Conservation (phyloP, 2,797 vertebrate genomes). For the Myiotriccus ornatus region DNA sequence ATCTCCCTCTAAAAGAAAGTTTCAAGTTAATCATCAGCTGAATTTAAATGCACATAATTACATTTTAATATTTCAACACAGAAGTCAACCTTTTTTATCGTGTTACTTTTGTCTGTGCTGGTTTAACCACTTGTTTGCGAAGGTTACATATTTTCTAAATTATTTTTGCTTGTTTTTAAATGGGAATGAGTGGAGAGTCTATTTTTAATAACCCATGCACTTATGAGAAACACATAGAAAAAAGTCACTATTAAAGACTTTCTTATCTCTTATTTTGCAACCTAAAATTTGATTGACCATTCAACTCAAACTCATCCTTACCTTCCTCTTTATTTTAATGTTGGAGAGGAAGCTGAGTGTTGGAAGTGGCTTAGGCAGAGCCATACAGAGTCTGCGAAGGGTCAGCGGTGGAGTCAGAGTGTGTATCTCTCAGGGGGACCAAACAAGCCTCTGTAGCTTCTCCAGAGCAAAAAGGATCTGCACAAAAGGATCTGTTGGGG, state of each 20-base stretch:
- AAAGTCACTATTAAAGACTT: background rate
- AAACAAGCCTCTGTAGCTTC: background rate
- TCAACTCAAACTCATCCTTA: background rate
- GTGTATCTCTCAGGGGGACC: fast-evolving
- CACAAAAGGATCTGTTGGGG: background rate
- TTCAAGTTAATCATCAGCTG: background rate
- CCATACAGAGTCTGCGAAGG: background rate
- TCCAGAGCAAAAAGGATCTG: background rate
- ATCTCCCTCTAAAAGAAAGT: background rate
- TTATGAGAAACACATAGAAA: background rate
- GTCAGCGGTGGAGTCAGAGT: background rate
- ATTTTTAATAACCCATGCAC: background rate
- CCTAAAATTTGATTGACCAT: background rate
- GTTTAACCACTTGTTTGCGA: background rate
- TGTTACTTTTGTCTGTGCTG: background rate
- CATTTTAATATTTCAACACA: background rate
- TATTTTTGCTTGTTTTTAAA: background rate
- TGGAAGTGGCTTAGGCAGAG: background rate
- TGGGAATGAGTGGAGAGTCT: background rate
- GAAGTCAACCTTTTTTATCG: background rate
- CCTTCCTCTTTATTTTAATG: background rate
- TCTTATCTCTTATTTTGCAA: background rate
- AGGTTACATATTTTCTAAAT: background rate
- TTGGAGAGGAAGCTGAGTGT: background rate
- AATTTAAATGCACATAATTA: background rate